A percentile compares a stretch with the other conserved stretches of the same genome.
phyloP scores from a whole-genome alignment of 2,113 vertebrate genomes.

The Eretmochelys imbricata region DNA sequence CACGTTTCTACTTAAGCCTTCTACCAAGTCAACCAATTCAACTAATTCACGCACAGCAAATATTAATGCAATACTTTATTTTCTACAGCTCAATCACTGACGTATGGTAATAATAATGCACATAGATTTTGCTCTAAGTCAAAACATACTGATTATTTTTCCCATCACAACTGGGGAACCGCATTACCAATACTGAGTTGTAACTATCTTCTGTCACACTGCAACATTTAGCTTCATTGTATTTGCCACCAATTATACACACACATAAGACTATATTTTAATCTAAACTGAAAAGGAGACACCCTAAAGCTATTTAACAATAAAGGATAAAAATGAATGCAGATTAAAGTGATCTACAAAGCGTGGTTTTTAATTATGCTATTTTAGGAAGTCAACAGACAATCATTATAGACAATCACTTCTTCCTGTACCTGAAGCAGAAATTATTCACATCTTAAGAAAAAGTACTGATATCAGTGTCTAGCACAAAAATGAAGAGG shows the following conservation, averaged over 20 bases:
- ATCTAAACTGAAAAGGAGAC: slow-evolving; percentile 7
- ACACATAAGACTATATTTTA: background rate
- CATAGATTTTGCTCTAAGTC: slow-evolving; percentile 33
- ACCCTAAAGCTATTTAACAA: slow-evolving; percentile 26
- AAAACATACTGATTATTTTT: slow-evolving; percentile 30
- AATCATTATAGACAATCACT: background rate
- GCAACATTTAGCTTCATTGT: background rate
- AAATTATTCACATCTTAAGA: background rate
- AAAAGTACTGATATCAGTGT: slow-evolving; percentile 9
- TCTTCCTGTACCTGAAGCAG: background rate
- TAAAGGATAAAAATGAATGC: slow-evolving; percentile 25
- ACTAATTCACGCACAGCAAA: slow-evolving; percentile 46
- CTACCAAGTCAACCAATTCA: slow-evolving; percentile 62
- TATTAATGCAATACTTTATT: slow-evolving; percentile 67
- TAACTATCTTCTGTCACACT: slow-evolving; percentile 29
- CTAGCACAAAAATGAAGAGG: background rate
- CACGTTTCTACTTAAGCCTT: slow-evolving; percentile 24
- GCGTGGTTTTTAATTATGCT: slow-evolving; percentile 31
- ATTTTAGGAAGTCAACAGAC: background rate
- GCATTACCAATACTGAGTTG: slow-evolving; percentile 43
- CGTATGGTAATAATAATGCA: slow-evolving; percentile 45
- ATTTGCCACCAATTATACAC: slow-evolving; percentile 27
- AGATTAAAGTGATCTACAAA: slow-evolving; percentile 20
- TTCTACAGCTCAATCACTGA: slow-evolving; percentile 32
- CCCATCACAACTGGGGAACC: slow-evolving; percentile 45